Evolutionary conservation across 2,797 vertebrate species (phyloP).

Genomic region (Cyprinodon diabolis): DNA sequence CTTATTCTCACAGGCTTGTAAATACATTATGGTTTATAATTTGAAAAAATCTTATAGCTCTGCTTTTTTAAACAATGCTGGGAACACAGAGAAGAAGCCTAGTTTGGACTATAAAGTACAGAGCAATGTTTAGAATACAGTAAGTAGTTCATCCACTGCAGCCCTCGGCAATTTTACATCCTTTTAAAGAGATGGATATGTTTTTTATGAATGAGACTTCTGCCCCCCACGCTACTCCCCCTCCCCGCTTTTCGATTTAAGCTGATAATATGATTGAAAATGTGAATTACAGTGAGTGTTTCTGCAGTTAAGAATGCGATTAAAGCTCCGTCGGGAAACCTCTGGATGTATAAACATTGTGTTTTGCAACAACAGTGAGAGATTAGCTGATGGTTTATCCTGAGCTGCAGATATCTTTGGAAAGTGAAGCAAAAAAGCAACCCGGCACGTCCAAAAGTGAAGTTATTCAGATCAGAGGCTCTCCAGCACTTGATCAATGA

Average conservation of each 20-base stretch:
- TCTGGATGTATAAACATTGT: slow-evolving; percentile 11
- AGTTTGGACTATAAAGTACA: slow-evolving; percentile 4
- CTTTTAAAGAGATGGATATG: slow-evolving; percentile 10
- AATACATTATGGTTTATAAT: background rate
- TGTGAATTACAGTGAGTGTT: slow-evolving; percentile 41
- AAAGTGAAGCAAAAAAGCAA: slow-evolving; percentile 22
- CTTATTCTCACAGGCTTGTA: slow-evolving; percentile 3
- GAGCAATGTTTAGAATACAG: slow-evolving; percentile 2
- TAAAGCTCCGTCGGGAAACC: slow-evolving; percentile 24
- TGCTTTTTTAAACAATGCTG: slow-evolving; percentile 1
- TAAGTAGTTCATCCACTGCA: background rate
- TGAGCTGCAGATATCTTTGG: background rate
- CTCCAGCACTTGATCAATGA: slow-evolving; percentile 50
- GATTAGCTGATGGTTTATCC: slow-evolving; percentile 17
- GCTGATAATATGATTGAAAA: slow-evolving; percentile 34
- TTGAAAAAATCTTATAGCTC: background rate
- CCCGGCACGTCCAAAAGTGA: slow-evolving; percentile 33
- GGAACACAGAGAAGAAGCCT: background rate
- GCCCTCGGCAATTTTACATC: background rate
- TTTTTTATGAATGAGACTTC: slow-evolving; percentile 6
- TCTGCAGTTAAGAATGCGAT: slow-evolving; percentile 19
- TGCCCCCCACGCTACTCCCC: too few species aligned
- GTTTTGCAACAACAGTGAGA: slow-evolving; percentile 15
- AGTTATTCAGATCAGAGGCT: slow-evolving; percentile 58
- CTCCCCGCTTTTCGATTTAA: slow-evolving; percentile 8